Base-by-base conservation (phyloP, 2,797 vertebrate genomes). In the Acipenser transmontanus region DNA sequence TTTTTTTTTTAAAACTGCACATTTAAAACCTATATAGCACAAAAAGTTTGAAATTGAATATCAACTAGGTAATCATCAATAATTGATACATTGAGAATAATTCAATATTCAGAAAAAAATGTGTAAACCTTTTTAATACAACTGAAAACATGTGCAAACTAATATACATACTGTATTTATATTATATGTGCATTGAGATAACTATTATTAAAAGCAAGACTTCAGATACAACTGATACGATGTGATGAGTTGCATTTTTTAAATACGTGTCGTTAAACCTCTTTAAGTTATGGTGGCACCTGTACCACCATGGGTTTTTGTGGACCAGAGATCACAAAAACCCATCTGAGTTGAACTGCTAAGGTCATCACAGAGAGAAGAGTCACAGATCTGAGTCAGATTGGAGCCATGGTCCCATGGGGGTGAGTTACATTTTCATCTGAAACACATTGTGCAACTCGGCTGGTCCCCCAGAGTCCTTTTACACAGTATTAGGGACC, bases 11-110 rank as follows among this genome's bases (percentile, higher is more conserved):
- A 1, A 17, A 57, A n/a, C 54, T 6, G 8, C 11, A 12, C 8
- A 57, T 57, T 57, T 57, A 57, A 57, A 57, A 57, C 54, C 14
- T 13, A n/a, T 57, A 57, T 13, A 57, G 54, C 14, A 57, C 54
- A 34, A 3, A 34, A 3, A 34, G 2, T 34, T 34, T 34, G 34
- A 34, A 34, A 34, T 34, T 34, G 34, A 34, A 34, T 34, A 34
- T 34, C 34, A 34, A 4, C 34, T 34, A 34, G 34, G 34, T 34
- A 34, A 34, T 34, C 3, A 4, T 34, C 34, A 34, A 34, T 34
- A 34, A 34, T 4, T 34, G 34, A 34, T 34, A 3, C 34, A 4
- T 34, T 34, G 34, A 3, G 34, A 34, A 34, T 34, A 34, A 3
- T 34, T 34, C 2, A 34, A 34, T 34, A 34, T 34, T 34, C 34